Base-by-base conservation (phyloP, 2,797 vertebrate genomes). In the Macropodus opercularis region DNA sequence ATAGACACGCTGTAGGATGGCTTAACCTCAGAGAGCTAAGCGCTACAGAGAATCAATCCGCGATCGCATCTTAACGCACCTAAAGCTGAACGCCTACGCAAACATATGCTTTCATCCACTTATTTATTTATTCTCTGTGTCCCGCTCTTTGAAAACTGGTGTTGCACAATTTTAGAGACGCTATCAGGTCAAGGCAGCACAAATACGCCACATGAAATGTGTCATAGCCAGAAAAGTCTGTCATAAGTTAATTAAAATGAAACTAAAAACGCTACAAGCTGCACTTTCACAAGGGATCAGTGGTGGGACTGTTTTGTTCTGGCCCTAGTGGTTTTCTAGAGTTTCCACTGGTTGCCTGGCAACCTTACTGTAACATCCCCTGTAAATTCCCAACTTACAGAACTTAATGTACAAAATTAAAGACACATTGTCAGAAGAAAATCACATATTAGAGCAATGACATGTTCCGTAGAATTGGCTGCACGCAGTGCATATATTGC, bases 71-170 rank as follows among this genome's bases (percentile, higher is more conserved):
- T 69, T 18, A 75, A 50, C 51, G 39, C 58, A 63, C 75, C 69
- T 46, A 70, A 75, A 78, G 61, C 47, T 69, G 49, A 50, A 83
- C 80, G 44, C 77, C 80, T 66, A 65, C 53, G n/a, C 80, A 73
- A 78, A 77, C 60, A 69, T 62, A 70, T 34, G 50, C 72, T 85
- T 72, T 80, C 60, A 77, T 79, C 79, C 72, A 71, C 68, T 77
- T 63, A 65, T 6, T 5, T 57, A 59, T n/a, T n/a, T n/a, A n/a
- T n/a, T n/a, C n/a, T n/a, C n/a, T n/a, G 21, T 32, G 41, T 58
- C 60, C 63, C 46, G 31, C 50, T 38, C 6, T 51, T 41, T 71
- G 34, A 58, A 72, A 64, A 69, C 27, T 26, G 2, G 17, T 56
- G 66, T 72, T 83, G 61, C 49, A 69, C 49, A 63, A 58, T 48